phyloP scores from a whole-genome alignment of 2,888 invertebrate genomes.

The Dorcus hopei region DNA sequence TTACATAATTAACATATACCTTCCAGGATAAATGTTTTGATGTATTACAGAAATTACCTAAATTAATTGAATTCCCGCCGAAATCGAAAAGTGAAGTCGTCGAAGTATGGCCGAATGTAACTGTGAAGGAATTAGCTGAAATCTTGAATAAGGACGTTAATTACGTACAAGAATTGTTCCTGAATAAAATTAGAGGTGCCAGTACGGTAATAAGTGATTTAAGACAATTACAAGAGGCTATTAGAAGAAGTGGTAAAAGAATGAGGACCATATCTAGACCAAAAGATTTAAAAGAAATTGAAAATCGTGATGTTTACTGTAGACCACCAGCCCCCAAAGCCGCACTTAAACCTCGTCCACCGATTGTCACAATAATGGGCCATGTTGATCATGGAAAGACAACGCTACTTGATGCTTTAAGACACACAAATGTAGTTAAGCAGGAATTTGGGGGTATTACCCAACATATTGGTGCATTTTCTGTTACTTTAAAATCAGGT shows the following conservation, averaged over 20 bases:
- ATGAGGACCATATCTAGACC: constrained; percentile 44
- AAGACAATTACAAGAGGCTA: constrained; percentile 41
- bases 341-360: constrained; percentile 71
- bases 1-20: not conserved
- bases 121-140: constrained; percentile 69
- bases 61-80: constrained; percentile 60
- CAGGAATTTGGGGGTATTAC: constrained; percentile 98
- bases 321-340: constrained; percentile 64
- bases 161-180: constrained; percentile 47
- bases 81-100: constrained; percentile 57
- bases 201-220: constrained; percentile 38
- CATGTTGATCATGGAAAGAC: constrained; percentile 99
- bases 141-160: constrained; percentile 63
- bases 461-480: constrained; percentile 98
- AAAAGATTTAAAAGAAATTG: constrained; percentile 23
- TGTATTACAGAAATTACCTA: constrained; percentile 50
- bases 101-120: constrained; percentile 79
- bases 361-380: constrained; percentile 98
- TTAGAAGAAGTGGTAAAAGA: constrained; percentile 42
- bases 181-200: constrained; percentile 35
- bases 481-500: constrained; percentile 58
- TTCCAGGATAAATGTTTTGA: constrained; percentile 4
- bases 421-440: constrained; percentile 82
- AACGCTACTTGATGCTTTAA: constrained; percentile 84
- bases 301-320: constrained; percentile 49